phyloP scores from a whole-genome alignment of 2,888 invertebrate species.

The Acleris cristana region DNA sequence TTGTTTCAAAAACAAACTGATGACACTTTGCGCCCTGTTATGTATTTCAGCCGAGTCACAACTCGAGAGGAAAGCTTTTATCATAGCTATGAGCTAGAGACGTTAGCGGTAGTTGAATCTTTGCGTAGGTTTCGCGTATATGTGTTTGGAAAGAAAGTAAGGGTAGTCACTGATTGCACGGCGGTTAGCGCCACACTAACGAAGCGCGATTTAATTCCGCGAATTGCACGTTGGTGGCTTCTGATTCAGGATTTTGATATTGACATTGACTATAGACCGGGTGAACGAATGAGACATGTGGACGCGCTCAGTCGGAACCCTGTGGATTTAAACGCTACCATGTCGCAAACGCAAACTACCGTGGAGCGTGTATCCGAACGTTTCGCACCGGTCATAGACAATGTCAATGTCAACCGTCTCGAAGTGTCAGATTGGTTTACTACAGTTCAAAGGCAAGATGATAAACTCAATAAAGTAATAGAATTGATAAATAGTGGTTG shows the following conservation, averaged over 20 bases:
- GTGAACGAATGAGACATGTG: no score
- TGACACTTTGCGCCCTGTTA: neutral
- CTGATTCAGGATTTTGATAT: no score
- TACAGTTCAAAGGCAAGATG: slow-evolving; percentile 42
- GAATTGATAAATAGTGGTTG: neutral
- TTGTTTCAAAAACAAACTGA: slow-evolving; percentile 1
- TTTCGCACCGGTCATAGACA: no score
- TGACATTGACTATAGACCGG: no score
- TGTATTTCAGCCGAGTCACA: slow-evolving; percentile 17
- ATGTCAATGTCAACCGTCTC: slow-evolving; percentile 38
- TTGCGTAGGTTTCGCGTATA: slow-evolving; percentile 45
- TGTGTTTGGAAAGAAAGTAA: slow-evolving; percentile 41
- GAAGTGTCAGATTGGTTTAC: slow-evolving; percentile 44
- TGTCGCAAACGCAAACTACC: no score
- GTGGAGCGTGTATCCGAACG: no score
- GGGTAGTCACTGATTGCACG: slow-evolving; percentile 49
- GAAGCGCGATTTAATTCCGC: no score
- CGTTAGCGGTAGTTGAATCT: slow-evolving; percentile 16
- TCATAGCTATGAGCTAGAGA: slow-evolving; percentile 9
- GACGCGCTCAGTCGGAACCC: no score
- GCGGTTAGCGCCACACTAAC: slow-evolving; percentile 44
- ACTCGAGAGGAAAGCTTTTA: no score
- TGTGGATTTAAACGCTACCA: no score
- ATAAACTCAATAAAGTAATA: slow-evolving; percentile 16
- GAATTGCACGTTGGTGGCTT: slow-evolving; percentile 38